Evolutionary conservation across 2,888 invertebrate genomes (phyloP), one percentile per base, ranked within the genome.

Genomic region (Allolobophora icterica): DNA sequence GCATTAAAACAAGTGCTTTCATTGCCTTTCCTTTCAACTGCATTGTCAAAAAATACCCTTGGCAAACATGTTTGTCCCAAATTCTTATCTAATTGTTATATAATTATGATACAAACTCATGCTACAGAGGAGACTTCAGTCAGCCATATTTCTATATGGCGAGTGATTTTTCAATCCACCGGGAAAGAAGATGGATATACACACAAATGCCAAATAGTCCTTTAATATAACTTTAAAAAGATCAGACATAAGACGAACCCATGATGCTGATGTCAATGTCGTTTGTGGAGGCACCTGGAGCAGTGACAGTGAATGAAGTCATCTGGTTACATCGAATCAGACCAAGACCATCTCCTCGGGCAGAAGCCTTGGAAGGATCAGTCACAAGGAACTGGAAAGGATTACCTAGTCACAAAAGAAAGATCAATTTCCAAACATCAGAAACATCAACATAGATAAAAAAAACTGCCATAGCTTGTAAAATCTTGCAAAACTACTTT

Each of bases 261-360:
- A 96, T 17, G 97, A 96, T 94, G 83, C 94, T 93, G 90, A 96
- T 95, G 90, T 94, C 94, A 91, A 95, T 92, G 91, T 95, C 95
- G 38, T 93, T 93, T 33, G 94, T 92, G 33, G 93, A 93, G 24
- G 94, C 94, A 19, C 94, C 97, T 92, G 98, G 97, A 45, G 98
- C 98, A 95, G 98, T 98, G 91, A 99, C 97, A 91, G 97, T 97
- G 96, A 99, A 98, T 15, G 97, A 97, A 93, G 98, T 97, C 13
- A 97, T 96, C 91, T 97, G 97, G 87, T 98, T 97, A 58, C 98
- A 98, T 2, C 98, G 97, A 40, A 98, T 97, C 94, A 98, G 95
- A 0, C 97, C 97, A 90, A 98, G 0, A 97, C 98, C 98, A 95
- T 98, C 98, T 40, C 92, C 92, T 38, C 91, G 89, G 34, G 91